A percentile compares a stretch with the other conserved stretches of the same genome.
Conservation (phyloP, 2,888 invertebrate species). For the Chaetogeoica ovagalla region DNA sequence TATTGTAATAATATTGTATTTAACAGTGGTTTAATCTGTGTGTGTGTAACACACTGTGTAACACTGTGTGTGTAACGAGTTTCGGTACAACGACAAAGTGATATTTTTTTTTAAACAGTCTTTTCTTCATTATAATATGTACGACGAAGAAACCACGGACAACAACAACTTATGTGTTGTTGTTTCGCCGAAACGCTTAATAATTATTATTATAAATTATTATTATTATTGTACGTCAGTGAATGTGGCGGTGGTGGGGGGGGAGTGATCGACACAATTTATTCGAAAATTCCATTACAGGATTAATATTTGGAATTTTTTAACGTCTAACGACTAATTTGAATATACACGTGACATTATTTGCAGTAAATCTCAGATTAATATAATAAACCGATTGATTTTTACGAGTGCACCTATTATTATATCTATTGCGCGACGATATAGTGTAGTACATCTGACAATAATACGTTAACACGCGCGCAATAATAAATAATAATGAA, state of each 20-base stretch:
- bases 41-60: too few species aligned
- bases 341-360: too few species aligned
- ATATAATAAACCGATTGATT: slow-evolving; percentile 5
- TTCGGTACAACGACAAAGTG: background rate
- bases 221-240: background rate
- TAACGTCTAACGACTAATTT: slow-evolving; percentile 10
- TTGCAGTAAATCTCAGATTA: background rate
- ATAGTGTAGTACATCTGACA: too few species aligned
- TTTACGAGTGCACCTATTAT: slow-evolving; percentile 20
- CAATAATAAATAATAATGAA: too few species aligned
- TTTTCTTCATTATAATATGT: background rate
- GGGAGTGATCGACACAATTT: background rate
- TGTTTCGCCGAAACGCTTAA: background rate
- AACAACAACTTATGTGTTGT: background rate
- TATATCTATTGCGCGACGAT: too few species aligned
- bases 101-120: background rate
- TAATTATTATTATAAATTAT: too few species aligned
- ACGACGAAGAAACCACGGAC: background rate
- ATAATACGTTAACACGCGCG: too few species aligned
- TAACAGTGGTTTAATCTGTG: background rate
- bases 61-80: background rate
- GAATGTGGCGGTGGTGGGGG: background rate
- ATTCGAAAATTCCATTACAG: slow-evolving; percentile 1
- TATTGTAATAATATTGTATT: background rate
- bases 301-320: background rate